Percentiles rank a stretch among this genome's conserved stretches.
phyloP scores from a whole-genome alignment of 2,888 invertebrate species.

The Agapostemon virescens region DNA sequence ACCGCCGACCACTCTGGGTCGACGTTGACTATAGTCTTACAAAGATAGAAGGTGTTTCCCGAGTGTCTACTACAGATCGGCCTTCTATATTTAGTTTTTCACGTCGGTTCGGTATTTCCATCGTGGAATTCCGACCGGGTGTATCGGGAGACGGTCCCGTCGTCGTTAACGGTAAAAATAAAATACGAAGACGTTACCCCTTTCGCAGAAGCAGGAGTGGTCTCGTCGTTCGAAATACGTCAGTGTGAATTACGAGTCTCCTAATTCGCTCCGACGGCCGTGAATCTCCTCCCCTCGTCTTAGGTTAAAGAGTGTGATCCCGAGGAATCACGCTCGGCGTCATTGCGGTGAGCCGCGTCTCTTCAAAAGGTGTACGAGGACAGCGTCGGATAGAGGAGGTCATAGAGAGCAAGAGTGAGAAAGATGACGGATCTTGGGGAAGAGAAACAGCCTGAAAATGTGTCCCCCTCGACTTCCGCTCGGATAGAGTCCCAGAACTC shows the following conservation, averaged over 20 bases:
- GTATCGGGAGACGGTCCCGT: background rate
- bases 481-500: slow-evolving; percentile 69
- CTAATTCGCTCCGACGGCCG: slow-evolving; percentile 42
- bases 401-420: background rate
- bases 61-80: slow-evolving; percentile 3
- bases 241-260: slow-evolving; percentile 40
- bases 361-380: slow-evolving; percentile 29
- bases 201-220: slow-evolving; percentile 18
- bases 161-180: slow-evolving; percentile 56
- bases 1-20: background rate
- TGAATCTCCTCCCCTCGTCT: slow-evolving; percentile 55
- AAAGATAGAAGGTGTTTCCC: slow-evolving; percentile 37
- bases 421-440: slow-evolving; percentile 33
- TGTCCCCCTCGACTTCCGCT: slow-evolving; percentile 66
- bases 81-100: slow-evolving; percentile 39
- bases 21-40: slow-evolving; percentile 33
- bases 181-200: slow-evolving; percentile 16
- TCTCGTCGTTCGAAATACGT: slow-evolving; percentile 25
- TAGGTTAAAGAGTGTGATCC: slow-evolving; percentile 51
- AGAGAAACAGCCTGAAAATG: slow-evolving; percentile 65
- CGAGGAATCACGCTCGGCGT: slow-evolving; percentile 60
- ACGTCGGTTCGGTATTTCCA: background rate
- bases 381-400: background rate
- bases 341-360: slow-evolving; percentile 58
- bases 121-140: background rate